phyloP scores from a whole-genome alignment of 2,113 vertebrate species.

The Phrynosoma blainvillii region DNA sequence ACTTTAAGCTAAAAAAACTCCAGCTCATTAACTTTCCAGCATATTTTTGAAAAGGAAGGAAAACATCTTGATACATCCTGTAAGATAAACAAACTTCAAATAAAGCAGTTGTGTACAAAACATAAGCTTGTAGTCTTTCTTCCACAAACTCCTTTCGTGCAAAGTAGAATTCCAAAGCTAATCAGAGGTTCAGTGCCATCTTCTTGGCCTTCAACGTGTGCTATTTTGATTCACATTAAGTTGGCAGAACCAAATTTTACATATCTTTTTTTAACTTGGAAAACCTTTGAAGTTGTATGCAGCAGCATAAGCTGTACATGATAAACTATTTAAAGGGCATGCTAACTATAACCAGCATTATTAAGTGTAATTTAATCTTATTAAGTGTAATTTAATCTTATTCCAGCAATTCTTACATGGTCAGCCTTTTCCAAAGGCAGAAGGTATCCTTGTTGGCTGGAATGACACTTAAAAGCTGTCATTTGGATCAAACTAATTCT shows the following conservation, averaged over 20 bases:
- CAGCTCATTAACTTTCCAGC: not conserved
- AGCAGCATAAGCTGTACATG: not conserved
- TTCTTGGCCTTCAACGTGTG: not conserved
- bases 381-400: not conserved
- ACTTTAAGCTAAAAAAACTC: not conserved
- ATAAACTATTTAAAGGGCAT: not conserved
- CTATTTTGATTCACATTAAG: not conserved
- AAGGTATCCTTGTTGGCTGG: not conserved
- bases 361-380: not conserved
- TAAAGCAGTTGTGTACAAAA: not conserved
- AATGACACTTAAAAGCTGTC: not conserved
- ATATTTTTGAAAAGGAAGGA: not conserved
- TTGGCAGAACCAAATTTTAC: not conserved
- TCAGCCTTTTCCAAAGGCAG: too few relatives aligned
- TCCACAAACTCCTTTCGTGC: not conserved
- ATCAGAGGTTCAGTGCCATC: not conserved
- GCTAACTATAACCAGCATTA: not conserved
- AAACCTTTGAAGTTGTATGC: not conserved
- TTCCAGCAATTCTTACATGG: not conserved
- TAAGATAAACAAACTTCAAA: not conserved
- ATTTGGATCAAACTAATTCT: not conserved
- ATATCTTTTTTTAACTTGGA: not conserved
- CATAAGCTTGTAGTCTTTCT: not conserved
- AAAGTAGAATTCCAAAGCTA: not conserved
- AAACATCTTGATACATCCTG: not conserved